phyloP scores from a whole-genome alignment of 2,113 vertebrate species.

The Axis porcinus region DNA sequence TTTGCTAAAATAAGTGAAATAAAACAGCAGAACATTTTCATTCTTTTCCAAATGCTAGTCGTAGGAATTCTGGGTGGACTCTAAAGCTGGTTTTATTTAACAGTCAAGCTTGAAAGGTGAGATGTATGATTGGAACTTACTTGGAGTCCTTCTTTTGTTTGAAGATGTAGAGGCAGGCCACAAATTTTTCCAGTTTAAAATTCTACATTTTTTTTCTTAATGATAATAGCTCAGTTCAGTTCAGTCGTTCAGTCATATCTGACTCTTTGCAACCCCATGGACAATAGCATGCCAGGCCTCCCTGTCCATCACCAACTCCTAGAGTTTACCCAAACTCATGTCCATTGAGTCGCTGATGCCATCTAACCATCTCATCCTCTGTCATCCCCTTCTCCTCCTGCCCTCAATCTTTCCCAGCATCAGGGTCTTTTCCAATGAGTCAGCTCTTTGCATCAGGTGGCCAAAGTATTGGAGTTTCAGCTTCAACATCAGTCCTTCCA shows the following conservation, averaged over 20 bases:
- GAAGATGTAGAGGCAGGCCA: background rate
- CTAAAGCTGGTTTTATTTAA: background rate
- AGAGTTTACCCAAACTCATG: background rate
- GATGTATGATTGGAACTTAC: background rate
- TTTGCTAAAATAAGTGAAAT: background rate
- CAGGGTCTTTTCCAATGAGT: background rate
- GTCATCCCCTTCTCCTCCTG: background rate
- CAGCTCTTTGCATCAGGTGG: background rate
- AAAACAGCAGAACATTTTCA: conserved; percentile 4
- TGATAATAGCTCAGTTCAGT: background rate
- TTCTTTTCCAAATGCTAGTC: conserved; percentile 24
- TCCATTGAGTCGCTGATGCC: background rate
- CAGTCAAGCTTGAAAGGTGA: background rate
- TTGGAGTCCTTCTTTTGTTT: background rate
- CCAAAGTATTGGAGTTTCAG: background rate
- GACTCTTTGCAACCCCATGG: background rate
- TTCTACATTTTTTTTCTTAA: background rate
- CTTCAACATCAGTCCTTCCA: background rate
- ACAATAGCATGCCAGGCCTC: background rate
- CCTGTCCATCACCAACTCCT: background rate
- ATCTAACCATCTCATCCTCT: background rate
- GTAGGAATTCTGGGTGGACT: background rate
- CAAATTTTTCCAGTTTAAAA: background rate
- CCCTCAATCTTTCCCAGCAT: background rate
- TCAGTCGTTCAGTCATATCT: background rate